Evolutionary conservation across 2,888 invertebrate species (phyloP), one percentile per base, ranked within the genome.

Genomic region (Chloroclystis v-ata): DNA sequence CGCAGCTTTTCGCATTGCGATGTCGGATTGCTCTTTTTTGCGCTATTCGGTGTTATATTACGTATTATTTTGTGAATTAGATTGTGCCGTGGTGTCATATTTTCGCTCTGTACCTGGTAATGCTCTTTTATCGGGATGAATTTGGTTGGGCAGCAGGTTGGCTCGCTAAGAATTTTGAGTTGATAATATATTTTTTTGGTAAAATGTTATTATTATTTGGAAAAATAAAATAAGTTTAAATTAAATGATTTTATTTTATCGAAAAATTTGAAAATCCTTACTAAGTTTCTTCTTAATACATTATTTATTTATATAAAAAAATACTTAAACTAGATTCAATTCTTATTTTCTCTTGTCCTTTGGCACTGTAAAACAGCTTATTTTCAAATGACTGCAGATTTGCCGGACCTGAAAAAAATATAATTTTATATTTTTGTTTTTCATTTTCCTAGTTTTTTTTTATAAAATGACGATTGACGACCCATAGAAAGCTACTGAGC

Each of bases 311-410:
- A n/a, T 10, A 10, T 9, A 5, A 16, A 47, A 41, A 4, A 20
- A 20, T 20, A 20, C 2, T 5, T 20, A 20, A 20, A 20, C 5
- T 46, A 40, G 38, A 26, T 26, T 26, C 8, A 6, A 16, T 24
- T 11, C 7, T 35, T 60, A 77, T 65, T 75, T 74, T 54, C 53
- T 69, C 55, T 75, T 79, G 2, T 65, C 60, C 54, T 72, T 80
- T 1, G 78, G 74, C 1, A 85, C 81, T 5, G 65, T 67, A 80
- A 98, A 97, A 78, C 96, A 96, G 61, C 92, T 90, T 64, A 97
- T 95, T 64, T 92, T 92, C 76, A 97, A 96, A 78, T 97, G 95
- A 51, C 90, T 84, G 80, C 97, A 97, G 94, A 98, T 96, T 84
- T 98, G 96, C 32, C 93, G 91, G 0, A 97, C 97, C 97, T 97